Evolutionary conservation across 2,888 invertebrate species (phyloP).

Genomic region (Trichopoda pennipes): DNA sequence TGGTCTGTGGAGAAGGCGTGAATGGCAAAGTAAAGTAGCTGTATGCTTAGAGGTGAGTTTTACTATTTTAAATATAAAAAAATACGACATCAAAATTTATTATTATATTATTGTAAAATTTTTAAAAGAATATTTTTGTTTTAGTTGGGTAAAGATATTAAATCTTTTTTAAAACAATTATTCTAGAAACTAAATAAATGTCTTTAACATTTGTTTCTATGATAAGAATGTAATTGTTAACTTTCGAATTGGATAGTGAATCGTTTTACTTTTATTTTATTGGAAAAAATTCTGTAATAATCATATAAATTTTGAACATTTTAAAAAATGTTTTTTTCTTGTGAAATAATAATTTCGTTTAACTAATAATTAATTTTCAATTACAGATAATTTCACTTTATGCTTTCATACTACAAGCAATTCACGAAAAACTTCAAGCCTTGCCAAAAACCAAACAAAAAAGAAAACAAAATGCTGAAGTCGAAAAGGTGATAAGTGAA

Average conservation of each 20-base stretch:
- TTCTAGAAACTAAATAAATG: no score
- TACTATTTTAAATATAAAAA: not conserved
- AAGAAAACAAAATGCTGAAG: conserved; percentile 69
- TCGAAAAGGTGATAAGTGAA: conserved; percentile 74
- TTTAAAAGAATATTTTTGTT: no score
- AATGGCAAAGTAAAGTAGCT: conserved; percentile 83
- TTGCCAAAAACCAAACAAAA: conserved; percentile 76
- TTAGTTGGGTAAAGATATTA: no score
- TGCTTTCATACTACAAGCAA: conserved; percentile 79
- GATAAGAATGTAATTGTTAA: no score
- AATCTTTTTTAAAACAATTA: no score
- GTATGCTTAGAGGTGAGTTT: conserved; percentile 84
- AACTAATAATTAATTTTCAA: conserved; percentile 1
- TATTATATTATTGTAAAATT: no score
- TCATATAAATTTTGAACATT: no score
- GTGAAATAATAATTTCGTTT: not conserved
- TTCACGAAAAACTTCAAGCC: conserved; percentile 78
- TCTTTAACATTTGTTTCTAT: no score
- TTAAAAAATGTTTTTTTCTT: not conserved
- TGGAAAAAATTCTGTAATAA: no score
- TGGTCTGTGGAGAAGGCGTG: conserved; percentile 81
- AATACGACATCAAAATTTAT: no score
- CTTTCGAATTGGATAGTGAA: no score
- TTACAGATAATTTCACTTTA: conserved; percentile 79
- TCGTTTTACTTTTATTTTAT: no score